phyloP scores from a whole-genome alignment of 2,113 vertebrate species.

The Gambusia holbrooki region DNA sequence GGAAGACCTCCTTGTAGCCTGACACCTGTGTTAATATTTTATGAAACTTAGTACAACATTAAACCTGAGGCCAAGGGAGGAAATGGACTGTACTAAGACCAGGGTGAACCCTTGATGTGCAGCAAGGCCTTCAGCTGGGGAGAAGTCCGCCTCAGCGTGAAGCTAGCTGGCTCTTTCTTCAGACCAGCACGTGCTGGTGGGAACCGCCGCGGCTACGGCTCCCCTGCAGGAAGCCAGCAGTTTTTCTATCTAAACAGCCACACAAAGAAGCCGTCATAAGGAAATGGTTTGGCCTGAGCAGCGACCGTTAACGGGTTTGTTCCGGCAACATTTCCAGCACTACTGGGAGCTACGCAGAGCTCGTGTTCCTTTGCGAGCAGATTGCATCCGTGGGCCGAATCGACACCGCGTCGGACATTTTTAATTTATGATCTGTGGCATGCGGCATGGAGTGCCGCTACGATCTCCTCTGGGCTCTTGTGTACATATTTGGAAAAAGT shows the following conservation, averaged over 20 bases:
- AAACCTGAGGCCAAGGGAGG: conserved; percentile 45
- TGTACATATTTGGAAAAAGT: conserved; percentile 73
- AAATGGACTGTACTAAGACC: conserved; percentile 38
- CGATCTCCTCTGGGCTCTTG: conserved; percentile 54
- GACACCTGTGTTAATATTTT: conserved; percentile 68
- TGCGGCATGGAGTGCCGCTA: conserved; percentile 29
- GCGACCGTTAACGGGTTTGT: not conserved
- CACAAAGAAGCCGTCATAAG: conserved; percentile 28
- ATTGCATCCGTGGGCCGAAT: conserved; percentile 72
- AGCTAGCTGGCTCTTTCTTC: conserved; percentile 50
- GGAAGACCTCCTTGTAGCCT: conserved; percentile 33
- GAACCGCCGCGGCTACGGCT: conserved; percentile 3
- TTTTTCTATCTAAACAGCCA: conserved; percentile 41
- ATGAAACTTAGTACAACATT: conserved; percentile 71
- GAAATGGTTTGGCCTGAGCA: conserved; percentile 55
- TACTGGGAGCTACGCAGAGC: conserved; percentile 17
- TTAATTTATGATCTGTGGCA: conserved; percentile 65
- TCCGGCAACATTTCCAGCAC: too few species aligned
- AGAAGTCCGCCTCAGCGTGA: conserved; percentile 43
- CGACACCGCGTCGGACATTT: conserved; percentile 45
- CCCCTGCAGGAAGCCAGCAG: conserved; percentile 15
- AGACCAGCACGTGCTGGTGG: conserved; percentile 58
- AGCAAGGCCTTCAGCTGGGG: conserved; percentile 43
- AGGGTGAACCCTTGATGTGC: conserved; percentile 49
- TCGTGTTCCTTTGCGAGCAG: conserved; percentile 55